These are phyloP conservation scores for Hiodon tergisus DNA, from an alignment of 2,113 vertebrate genomes.

Conservation along the genomic window DNA sequence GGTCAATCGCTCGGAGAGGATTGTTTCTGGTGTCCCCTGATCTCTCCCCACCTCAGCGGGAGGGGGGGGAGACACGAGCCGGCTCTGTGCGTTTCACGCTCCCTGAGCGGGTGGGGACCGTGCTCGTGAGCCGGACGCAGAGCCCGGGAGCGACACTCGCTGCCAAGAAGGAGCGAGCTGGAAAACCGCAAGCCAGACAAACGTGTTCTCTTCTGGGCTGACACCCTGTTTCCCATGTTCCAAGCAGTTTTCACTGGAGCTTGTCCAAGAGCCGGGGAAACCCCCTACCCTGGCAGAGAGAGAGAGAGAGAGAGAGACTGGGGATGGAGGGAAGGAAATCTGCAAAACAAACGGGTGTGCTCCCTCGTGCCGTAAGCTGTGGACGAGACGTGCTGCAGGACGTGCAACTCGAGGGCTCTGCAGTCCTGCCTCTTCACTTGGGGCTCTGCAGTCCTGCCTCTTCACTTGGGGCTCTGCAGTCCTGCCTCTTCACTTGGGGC, in stretches of 20 bases:
- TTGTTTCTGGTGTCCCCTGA: slow-evolving; percentile 53
- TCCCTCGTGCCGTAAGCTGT: too few species aligned
- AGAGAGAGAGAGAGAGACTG: too few species aligned
- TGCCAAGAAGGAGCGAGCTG: slow-evolving; percentile 53
- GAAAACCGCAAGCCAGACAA: slow-evolving; percentile 87
- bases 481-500: too few species aligned
- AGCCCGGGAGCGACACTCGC: slow-evolving; percentile 17
- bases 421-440: too few species aligned
- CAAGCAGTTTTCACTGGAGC: slow-evolving; percentile 85
- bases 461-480: too few species aligned
- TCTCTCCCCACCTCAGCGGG: slow-evolving; percentile 68
- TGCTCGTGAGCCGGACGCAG: neutral
- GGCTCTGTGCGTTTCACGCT: too few species aligned
- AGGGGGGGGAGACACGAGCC: neutral
- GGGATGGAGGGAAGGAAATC: too few species aligned
- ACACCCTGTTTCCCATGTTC: slow-evolving; percentile 84
- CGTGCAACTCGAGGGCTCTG: too few species aligned
- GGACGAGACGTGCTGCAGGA: too few species aligned
- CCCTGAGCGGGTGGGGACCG: neutral
- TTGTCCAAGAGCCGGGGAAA: slow-evolving; percentile 69
- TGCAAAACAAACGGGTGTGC: too few species aligned
- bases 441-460: too few species aligned
- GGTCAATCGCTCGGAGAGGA: neutral
- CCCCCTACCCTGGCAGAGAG: slow-evolving; percentile 27
- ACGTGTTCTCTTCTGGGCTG: slow-evolving; percentile 76